Evolutionary conservation across 2,888 invertebrate genomes (phyloP), one percentile per base, ranked within the genome.

Genomic region (Dinocampus coccinellae): DNA sequence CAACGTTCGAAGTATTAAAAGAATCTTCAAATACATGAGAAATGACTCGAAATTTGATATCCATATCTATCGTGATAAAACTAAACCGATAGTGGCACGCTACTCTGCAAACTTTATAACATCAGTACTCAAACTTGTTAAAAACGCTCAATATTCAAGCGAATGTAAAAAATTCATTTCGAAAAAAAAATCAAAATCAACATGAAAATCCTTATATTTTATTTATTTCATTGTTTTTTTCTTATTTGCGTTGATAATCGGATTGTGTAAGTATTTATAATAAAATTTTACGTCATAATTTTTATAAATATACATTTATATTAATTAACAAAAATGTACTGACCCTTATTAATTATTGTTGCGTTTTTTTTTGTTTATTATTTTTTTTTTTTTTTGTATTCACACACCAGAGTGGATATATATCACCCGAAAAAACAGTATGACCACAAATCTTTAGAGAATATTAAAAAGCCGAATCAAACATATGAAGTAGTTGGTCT

Each of bases 321-420:
- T n/a, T n/a, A n/a, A n/a, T n/a, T n/a, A n/a, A n/a, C n/a, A n/a
- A 20, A 16, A 16, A n/a, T 16, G 16, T 47, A 47, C 47, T 4
- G 33, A 16, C 9, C 33, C n/a, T 60, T n/a, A 24, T 57, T 33
- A 33, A n/a, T 52, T 52, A 58, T 10, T 26, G 13, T 39, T 39
- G n/a, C 16, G 22, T 52, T 52, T 24, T 52, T 20, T 62, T 62
- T 2, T 9, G 33, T 42, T 26, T 20, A 36, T 36, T 13, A 39
- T 20, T 42, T 64, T 57, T 47, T 53, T 16, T 53, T 11, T 58
- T 16, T n/a, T 42, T n/a, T 42, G 4, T 62, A 52, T 72, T 62
- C 57, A 71, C 61, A 39, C n/a, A n/a, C 58, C 63, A 79, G 79
- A 33, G 60, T 79, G 16, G 77, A 79, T 64, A 71, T 79, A 60